Evolutionary conservation across 2,113 vertebrate species (phyloP).

Genomic region (Odocoileus virginianus): DNA sequence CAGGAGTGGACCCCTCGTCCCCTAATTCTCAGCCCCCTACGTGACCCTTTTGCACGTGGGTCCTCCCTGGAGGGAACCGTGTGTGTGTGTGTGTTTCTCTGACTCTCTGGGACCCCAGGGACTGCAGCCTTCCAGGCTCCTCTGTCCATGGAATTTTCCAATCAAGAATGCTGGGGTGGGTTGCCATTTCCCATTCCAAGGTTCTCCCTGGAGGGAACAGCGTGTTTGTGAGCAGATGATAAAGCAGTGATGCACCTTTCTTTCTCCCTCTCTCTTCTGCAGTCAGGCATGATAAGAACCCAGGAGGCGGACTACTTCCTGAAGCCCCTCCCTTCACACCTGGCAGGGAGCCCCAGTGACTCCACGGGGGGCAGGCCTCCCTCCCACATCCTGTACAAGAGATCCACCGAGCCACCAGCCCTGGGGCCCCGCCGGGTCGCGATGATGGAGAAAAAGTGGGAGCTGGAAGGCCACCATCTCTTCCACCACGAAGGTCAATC

Average conservation of each 20-base stretch:
- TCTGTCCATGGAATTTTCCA: not conserved
- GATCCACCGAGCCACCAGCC: slow-evolving; percentile 52
- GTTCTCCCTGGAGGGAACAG: no score
- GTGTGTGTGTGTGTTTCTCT: not conserved
- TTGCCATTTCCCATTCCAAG: not conserved
- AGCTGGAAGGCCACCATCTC: not conserved
- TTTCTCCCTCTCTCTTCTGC: slow-evolving; percentile 69
- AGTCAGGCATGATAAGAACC: slow-evolving; percentile 92
- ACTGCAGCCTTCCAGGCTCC: not conserved
- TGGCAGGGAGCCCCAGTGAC: slow-evolving; percentile 73
- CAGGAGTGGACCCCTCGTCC: rapidly evolving
- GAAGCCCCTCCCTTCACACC: slow-evolving; percentile 82
- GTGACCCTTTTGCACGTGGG: rapidly evolving
- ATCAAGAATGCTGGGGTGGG: not conserved
- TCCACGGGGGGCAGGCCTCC: slow-evolving; percentile 72
- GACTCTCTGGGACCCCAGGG: not conserved
- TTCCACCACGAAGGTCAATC: not conserved
- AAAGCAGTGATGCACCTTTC: rapidly evolving
- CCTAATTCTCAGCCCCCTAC: no score
- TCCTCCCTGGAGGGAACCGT: not conserved
- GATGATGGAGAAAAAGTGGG: slow-evolving; percentile 18
- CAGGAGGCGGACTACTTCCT: slow-evolving; percentile 88
- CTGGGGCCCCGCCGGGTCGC: not conserved
- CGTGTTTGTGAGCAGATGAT: rapidly evolving
- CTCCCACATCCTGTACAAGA: slow-evolving; percentile 90